Conservation (phyloP, 2,888 invertebrate genomes). For the Icerya purchasi region DNA sequence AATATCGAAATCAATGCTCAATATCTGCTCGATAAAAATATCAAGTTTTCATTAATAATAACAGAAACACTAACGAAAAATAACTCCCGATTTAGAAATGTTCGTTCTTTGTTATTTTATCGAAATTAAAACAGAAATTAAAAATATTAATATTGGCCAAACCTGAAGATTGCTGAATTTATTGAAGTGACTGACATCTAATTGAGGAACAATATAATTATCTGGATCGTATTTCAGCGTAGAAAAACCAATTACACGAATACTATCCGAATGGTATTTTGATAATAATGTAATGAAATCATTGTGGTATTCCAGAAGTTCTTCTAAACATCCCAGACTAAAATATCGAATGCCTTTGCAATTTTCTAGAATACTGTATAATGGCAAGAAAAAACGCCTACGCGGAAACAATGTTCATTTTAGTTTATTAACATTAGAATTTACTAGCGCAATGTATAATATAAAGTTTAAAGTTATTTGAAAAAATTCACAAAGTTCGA, state of each 20-base stretch:
- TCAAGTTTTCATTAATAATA: too few species aligned
- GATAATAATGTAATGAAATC: constrained; percentile 27
- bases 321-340: constrained; percentile 30
- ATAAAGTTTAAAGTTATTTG: too few species aligned
- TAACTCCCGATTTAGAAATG: too few species aligned
- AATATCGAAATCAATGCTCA: constrained; percentile 35
- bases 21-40: too few species aligned
- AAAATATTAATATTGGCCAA: too few species aligned
- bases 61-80: too few species aligned
- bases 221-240: constrained; percentile 51
- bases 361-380: constrained; percentile 28
- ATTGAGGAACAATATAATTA: constrained; percentile 35
- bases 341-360: constrained; percentile 29
- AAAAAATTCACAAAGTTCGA: too few species aligned
- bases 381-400: constrained; percentile 16
- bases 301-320: constrained; percentile 28
- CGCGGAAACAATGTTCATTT: not conserved
- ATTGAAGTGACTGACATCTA: constrained; percentile 34
- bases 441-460: not conserved
- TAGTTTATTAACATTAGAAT: not conserved
- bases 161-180: constrained; percentile 37
- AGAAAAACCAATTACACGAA: constrained; percentile 42
- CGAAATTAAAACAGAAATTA: too few species aligned
- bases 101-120: too few species aligned
- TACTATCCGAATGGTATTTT: constrained; percentile 30